These are phyloP conservation scores for Erythrocebus patas DNA, from an alignment of 2,113 vertebrate species.

Conservation along the genomic window DNA sequence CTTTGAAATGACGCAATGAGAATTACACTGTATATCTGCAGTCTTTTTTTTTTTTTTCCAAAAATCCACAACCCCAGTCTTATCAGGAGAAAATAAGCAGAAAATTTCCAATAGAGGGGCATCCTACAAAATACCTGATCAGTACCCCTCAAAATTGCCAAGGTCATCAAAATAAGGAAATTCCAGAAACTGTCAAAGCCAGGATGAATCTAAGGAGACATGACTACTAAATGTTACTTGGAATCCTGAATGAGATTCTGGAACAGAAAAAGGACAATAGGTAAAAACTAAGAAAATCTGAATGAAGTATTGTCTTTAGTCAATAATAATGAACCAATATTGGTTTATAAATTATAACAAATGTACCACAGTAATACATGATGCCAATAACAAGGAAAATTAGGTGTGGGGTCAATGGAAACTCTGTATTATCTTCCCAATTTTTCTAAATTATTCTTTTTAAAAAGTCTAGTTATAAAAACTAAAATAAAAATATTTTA, in stretches of 20 bases:
- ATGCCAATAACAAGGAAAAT: neutral
- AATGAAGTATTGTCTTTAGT: neutral
- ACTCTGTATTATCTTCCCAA: neutral
- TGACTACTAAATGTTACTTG: neutral
- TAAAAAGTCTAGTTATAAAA: neutral
- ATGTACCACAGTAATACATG: neutral
- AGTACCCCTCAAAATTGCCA: neutral
- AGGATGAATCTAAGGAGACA: neutral
- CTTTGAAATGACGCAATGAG: neutral
- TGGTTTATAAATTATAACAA: neutral
- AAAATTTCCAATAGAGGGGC: neutral
- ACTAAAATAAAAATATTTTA: neutral
- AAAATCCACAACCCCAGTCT: neutral
- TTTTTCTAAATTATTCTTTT: neutral
- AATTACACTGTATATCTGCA: neutral
- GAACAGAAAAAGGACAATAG: neutral
- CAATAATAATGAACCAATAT: neutral
- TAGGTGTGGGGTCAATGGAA: neutral
- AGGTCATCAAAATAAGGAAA: neutral
- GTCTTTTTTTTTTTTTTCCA: neutral
- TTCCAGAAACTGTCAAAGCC: neutral
- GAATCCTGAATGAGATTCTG: neutral
- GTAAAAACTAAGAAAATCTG: neutral
- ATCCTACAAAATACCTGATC: neutral
- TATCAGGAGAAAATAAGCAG: neutral